phyloP scores from a whole-genome alignment of 1,140 invertebrate species.

The Tachypleus tridentatus region DNA sequence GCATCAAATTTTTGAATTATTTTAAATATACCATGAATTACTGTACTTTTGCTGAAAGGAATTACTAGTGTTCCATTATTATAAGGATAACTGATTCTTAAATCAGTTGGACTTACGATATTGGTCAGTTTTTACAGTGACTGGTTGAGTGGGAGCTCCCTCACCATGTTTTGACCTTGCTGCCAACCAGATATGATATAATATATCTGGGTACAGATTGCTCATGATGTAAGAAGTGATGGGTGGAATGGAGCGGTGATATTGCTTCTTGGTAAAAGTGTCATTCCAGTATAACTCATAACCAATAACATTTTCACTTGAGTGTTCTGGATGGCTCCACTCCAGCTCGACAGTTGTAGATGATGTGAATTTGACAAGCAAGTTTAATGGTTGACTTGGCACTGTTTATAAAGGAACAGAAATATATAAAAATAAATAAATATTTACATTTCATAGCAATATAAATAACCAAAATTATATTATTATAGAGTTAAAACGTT shows the following conservation, averaged over 20 bases:
- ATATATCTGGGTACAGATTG: conserved; percentile 82
- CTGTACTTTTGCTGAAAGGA: too few species aligned
- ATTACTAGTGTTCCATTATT: too few species aligned
- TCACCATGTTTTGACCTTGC: conserved; percentile 82
- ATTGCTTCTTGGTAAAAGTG: conserved; percentile 63
- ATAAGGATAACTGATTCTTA: too few species aligned
- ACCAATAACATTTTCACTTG: conserved; percentile 79
- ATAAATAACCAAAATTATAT: too few species aligned
- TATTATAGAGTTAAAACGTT: too few species aligned
- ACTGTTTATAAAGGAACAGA: conserved; percentile 43
- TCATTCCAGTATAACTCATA: conserved; percentile 98
- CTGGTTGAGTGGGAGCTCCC: conserved; percentile 84
- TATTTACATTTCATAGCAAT: too few species aligned
- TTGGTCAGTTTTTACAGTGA: conserved; percentile 86
- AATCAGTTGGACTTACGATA: conserved; percentile 63
- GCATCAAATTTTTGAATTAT: too few species aligned
- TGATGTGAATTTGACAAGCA: conserved; percentile 54
- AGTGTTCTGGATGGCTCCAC: conserved; percentile 80
- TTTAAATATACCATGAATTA: too few species aligned
- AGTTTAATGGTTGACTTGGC: conserved; percentile 82
- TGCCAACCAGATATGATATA: conserved; percentile 92
- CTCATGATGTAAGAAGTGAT: conserved; percentile 70
- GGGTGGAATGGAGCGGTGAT: conserved; percentile 58
- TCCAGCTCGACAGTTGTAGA: conserved; percentile 63
- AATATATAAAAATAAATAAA: neutral